Evolutionary conservation across 2,797 vertebrate genomes (phyloP).

Genomic region (Discoglossus pictus): DNA sequence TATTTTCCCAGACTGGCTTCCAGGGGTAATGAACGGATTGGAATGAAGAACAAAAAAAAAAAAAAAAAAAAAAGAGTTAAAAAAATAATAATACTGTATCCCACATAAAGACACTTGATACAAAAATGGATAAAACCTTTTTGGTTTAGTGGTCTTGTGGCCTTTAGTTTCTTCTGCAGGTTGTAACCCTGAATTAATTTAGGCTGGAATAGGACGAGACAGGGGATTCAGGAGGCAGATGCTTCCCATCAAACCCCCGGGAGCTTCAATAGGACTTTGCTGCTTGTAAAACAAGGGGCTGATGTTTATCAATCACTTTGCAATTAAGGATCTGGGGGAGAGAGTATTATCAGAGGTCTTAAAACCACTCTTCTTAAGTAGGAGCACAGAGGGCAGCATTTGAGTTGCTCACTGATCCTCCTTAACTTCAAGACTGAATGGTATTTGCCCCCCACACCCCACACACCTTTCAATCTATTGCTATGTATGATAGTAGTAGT

Average conservation of each 20-base stretch:
- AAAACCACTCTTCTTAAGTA: constrained; percentile 7
- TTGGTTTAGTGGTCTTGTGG: constrained; percentile 19
- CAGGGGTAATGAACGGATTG: constrained; percentile 58
- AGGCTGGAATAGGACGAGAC: neutral
- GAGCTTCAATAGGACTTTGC: constrained; percentile 31
- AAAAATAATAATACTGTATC: constrained; percentile 1
- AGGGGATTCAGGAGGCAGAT: neutral
- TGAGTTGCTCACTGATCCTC: neutral
- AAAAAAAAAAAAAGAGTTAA: constrained; percentile 6
- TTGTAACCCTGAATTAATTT: constrained; percentile 19
- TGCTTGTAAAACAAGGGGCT: neutral
- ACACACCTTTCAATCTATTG: no score
- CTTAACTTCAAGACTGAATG: constrained; percentile 13
- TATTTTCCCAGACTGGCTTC: constrained; percentile 9
- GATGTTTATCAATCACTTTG: neutral
- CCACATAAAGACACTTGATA: neutral
- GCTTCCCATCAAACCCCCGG: constrained; percentile 17
- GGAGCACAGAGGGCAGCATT: constrained; percentile 1
- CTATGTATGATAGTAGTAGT: no score
- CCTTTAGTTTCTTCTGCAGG: constrained; percentile 38
- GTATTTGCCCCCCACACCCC: neutral
- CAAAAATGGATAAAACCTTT: constrained; percentile 30
- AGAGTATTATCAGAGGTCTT: constrained; percentile 11
- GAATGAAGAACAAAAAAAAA: constrained; percentile 55
- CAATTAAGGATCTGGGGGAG: constrained; percentile 22